Conservation (phyloP, 2,113 vertebrate species). For the Eonycteris spelaea region DNA sequence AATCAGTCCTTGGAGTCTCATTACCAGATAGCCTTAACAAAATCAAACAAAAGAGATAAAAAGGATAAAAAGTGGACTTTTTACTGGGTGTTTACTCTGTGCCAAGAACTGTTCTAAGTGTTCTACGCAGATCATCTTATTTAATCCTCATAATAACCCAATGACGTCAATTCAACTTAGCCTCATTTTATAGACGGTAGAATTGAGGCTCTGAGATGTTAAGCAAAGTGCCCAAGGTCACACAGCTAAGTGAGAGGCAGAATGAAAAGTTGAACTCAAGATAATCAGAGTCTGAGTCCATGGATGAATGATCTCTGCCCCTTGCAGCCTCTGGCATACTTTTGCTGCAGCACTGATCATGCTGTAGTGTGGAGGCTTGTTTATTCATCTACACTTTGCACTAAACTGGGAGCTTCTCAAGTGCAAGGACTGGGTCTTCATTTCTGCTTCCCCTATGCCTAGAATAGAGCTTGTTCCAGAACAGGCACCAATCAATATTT, state of each 20-base stretch:
- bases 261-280: not conserved
- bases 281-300: not conserved
- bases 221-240: not conserved
- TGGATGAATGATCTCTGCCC: not conserved
- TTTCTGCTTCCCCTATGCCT: not conserved
- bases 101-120: conserved; percentile 33
- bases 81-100: conserved; percentile 15
- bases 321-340: fast-evolving
- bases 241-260: not conserved
- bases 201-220: conserved; percentile 27
- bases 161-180: conserved; percentile 36
- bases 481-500: not conserved
- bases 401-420: not conserved
- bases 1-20: conserved; percentile 57
- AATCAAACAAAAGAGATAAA: conserved; percentile 61
- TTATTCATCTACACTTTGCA: not conserved
- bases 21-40: conserved; percentile 47
- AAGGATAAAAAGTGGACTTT: conserved; percentile 35
- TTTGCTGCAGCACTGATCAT: not conserved
- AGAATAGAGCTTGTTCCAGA: conserved; percentile 5
- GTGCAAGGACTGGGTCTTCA: not conserved
- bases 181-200: conserved; percentile 60
- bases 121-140: conserved; percentile 47
- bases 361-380: not conserved
- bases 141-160: conserved; percentile 38